Percentiles rank a stretch among this genome's conserved stretches.
These are phyloP conservation scores for Acromyrmex echinatior DNA, from an alignment of 1,140 invertebrate species.

Conservation along the genomic window DNA sequence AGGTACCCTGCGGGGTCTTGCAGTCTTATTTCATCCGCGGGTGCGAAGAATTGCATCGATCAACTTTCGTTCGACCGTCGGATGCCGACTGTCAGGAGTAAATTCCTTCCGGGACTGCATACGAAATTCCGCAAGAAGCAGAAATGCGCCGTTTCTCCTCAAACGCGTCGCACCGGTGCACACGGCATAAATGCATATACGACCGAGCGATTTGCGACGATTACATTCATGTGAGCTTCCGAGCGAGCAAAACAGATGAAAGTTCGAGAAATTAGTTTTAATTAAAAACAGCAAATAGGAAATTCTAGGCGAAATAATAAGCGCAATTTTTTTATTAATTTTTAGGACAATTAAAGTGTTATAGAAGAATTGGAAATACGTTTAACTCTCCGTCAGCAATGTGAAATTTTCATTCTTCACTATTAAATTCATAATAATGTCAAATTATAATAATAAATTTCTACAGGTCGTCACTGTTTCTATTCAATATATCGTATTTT, in stretches of 20 bases:
- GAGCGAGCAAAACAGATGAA: neutral
- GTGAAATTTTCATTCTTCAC: no score
- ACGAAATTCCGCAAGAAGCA: neutral
- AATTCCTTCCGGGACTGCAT: slow-evolving; percentile 35
- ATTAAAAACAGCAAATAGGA: neutral
- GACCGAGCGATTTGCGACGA: slow-evolving; percentile 7
- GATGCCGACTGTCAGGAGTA: slow-evolving; percentile 30
- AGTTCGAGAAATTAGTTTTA: neutral
- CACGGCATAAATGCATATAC: neutral
- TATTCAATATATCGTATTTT: no score
- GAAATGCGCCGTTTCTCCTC: neutral
- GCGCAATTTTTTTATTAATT: no score
- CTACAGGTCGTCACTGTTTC: no score
- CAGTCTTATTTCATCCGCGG: slow-evolving; percentile 55
- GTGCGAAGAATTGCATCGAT: slow-evolving; percentile 56
- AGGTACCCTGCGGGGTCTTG: neutral
- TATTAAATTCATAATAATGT: no score
- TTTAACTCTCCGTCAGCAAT: neutral
- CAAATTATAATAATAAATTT: no score
- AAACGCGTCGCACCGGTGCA: neutral
- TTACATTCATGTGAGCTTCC: neutral
- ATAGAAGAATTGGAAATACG: neutral
- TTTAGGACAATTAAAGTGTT: neutral
- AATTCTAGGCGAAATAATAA: no score
- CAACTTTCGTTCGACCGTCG: slow-evolving; percentile 29